Conservation (phyloP, 2,797 vertebrate genomes). For the Parauchenoglanis ngamensis region DNA sequence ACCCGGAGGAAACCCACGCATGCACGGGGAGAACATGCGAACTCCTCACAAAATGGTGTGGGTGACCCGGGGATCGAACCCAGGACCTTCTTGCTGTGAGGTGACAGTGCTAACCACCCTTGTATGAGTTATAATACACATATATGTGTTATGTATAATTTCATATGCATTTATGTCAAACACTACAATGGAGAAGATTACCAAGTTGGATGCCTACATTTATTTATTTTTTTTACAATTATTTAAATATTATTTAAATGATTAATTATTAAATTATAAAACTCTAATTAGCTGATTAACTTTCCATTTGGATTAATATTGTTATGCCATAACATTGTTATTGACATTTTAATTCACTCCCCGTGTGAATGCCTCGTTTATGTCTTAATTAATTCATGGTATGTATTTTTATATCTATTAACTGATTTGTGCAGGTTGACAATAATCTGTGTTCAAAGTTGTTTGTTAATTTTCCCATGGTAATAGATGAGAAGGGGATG, state of each 20-base stretch:
- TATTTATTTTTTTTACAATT: no score
- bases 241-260: not conserved
- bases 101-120: no score
- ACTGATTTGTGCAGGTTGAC: not conserved
- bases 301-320: not conserved
- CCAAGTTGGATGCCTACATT: no score
- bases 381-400: not conserved
- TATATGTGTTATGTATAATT: no score
- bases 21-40: no score
- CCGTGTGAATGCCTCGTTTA: not conserved
- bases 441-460: not conserved
- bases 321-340: not conserved
- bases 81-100: no score
- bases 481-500: not conserved
- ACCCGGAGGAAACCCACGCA: no score
- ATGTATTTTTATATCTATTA: not conserved
- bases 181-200: no score
- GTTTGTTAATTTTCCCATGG: not conserved
- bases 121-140: no score
- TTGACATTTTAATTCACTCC: not conserved
- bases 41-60: no score
- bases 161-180: no score
- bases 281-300: not conserved
- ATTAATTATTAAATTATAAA: not conserved
- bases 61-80: no score